A percentile compares a stretch with the other conserved stretches of the same genome.
Conservation (phyloP, 1,140 invertebrate species). For the Pectinophora gossypiella region DNA sequence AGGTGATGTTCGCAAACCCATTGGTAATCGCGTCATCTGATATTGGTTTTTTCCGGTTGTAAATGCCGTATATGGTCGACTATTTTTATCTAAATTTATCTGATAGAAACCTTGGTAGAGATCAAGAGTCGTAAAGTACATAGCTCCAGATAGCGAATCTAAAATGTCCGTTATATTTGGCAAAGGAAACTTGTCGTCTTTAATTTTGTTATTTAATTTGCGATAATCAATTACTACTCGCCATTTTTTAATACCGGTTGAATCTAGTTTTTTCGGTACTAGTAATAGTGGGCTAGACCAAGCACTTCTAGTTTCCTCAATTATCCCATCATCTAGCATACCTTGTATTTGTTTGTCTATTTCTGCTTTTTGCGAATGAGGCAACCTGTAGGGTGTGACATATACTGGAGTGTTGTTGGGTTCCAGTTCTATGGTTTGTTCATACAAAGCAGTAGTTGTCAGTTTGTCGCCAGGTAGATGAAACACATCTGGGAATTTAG, state of each 20-base stretch:
- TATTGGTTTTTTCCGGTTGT: constrained; percentile 32
- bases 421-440: not conserved
- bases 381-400: not conserved
- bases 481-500: constrained; percentile 1
- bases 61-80: constrained; percentile 56
- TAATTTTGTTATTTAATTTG: not conserved
- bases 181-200: constrained; percentile 1
- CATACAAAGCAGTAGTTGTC: not conserved
- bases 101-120: constrained; percentile 73
- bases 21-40: constrained; percentile 50
- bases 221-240: constrained; percentile 1
- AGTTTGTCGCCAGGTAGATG: not conserved
- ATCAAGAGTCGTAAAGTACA: constrained; percentile 72
- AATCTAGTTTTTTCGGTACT: constrained; percentile 2
- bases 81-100: constrained; percentile 54
- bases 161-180: constrained; percentile 4
- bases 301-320: not conserved
- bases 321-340: not conserved
- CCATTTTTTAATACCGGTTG: not conserved
- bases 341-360: not conserved
- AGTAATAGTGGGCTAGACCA: constrained; percentile 1
- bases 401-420: not conserved
- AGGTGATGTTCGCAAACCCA: constrained; percentile 48
- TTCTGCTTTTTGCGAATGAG: not conserved
- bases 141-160: constrained; percentile 33